phyloP scores from a whole-genome alignment of 2,888 invertebrate genomes.

The Dicranocentrus wangi region DNA sequence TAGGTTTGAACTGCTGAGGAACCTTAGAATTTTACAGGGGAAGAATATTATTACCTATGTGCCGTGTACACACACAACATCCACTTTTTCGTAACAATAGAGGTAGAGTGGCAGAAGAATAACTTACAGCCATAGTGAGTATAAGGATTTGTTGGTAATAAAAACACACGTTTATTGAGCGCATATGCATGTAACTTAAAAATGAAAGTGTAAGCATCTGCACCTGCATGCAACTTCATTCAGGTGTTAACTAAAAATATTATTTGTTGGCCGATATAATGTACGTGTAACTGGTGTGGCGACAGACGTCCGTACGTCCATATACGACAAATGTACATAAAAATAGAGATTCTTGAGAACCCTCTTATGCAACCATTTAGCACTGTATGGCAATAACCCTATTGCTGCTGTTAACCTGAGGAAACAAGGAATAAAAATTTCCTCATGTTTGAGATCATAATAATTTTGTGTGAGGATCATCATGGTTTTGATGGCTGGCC shows the following conservation, averaged over 20 bases:
- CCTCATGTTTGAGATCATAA: constrained; percentile 58
- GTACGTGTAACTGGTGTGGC: constrained; percentile 19
- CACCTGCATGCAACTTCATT: constrained; percentile 58
- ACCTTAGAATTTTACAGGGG: too few species aligned
- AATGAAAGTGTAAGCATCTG: constrained; percentile 60
- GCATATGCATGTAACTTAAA: constrained; percentile 49
- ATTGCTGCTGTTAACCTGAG: constrained; percentile 11
- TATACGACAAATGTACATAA: constrained; percentile 25
- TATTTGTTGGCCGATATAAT: constrained; percentile 39
- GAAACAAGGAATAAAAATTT: constrained; percentile 44
- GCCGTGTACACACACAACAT: background rate
- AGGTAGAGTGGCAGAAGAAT: background rate
- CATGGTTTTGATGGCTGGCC: background rate
- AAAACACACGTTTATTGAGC: constrained; percentile 37
- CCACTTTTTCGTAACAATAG: background rate
- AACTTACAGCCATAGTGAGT: background rate
- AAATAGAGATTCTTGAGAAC: constrained; percentile 30
- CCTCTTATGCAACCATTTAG: constrained; percentile 63
- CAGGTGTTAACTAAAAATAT: constrained; percentile 61
- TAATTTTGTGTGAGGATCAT: constrained; percentile 51
- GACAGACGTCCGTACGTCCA: too few species aligned
- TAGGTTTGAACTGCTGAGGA: background rate
- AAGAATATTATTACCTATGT: background rate
- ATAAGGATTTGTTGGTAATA: constrained; percentile 45
- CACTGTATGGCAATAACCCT: constrained; percentile 48